phyloP scores from a whole-genome alignment of 2,797 vertebrate genomes.

The Meriones psammophilus region DNA sequence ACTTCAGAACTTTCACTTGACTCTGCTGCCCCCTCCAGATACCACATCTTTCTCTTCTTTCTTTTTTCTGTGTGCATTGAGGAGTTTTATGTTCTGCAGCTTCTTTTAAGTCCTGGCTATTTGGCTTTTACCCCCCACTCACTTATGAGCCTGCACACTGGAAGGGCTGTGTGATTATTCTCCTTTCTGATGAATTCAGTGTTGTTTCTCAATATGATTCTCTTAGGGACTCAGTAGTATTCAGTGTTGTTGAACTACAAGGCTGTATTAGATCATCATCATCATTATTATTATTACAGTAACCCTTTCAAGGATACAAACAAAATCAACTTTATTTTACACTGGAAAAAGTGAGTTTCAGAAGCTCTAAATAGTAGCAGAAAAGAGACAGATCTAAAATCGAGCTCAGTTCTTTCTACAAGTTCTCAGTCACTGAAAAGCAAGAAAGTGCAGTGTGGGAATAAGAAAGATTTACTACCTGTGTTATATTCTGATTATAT shows the following conservation, averaged over 20 bases:
- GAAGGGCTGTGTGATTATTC: background rate
- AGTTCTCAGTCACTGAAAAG: background rate
- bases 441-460: background rate
- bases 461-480: background rate
- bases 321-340: background rate
- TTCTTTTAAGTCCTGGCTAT: background rate
- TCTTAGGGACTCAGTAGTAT: background rate
- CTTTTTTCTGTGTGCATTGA: background rate
- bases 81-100: background rate
- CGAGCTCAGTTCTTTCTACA: slow-evolving; percentile 25
- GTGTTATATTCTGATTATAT: background rate
- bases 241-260: background rate
- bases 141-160: background rate
- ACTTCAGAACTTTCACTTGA: slow-evolving; percentile 65
- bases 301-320: background rate
- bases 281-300: background rate
- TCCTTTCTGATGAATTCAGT: background rate
- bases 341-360: background rate
- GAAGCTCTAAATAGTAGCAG: background rate
- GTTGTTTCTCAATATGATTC: background rate
- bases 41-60: background rate
- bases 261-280: background rate
- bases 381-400: background rate
- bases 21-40: slow-evolving; percentile 71
- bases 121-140: background rate